These are phyloP conservation scores for Petrophora chlorosata DNA, from an alignment of 2,888 invertebrate genomes.

Conservation along the genomic window DNA sequence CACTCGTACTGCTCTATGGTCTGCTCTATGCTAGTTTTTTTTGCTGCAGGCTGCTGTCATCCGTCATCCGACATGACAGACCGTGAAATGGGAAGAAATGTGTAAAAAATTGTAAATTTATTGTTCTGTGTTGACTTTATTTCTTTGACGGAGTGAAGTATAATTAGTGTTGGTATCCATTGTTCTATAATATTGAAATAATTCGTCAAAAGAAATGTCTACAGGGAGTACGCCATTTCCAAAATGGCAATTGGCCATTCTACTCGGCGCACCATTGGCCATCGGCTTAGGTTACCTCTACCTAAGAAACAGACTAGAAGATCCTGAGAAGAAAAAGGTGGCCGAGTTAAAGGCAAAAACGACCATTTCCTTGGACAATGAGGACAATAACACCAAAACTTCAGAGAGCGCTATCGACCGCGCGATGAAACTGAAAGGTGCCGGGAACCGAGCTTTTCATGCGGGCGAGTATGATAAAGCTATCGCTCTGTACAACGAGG, in stretches of 20 bases:
- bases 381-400: slow-evolving; percentile 72
- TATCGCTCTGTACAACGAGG: slow-evolving; percentile 94
- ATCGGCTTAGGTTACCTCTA: slow-evolving; percentile 92
- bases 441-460: slow-evolving; percentile 94
- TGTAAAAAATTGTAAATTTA: slow-evolving; percentile 59
- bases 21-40: no score
- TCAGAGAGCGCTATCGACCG: slow-evolving; percentile 86
- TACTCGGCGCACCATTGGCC: slow-evolving; percentile 92
- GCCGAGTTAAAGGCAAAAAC: slow-evolving; percentile 80
- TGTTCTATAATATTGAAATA: slow-evolving; percentile 46
- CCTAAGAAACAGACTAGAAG: slow-evolving; percentile 84
- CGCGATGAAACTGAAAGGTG: slow-evolving; percentile 91
- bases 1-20: no score
- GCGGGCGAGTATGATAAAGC: slow-evolving; percentile 96
- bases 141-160: slow-evolving; percentile 52
- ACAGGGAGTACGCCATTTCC: slow-evolving; percentile 85
- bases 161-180: slow-evolving; percentile 66
- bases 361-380: slow-evolving; percentile 85
- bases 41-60: no score
- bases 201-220: slow-evolving; percentile 62
- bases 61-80: slow-evolving; percentile 39
- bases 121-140: slow-evolving; percentile 54
- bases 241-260: slow-evolving; percentile 94
- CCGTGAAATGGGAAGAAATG: slow-evolving; percentile 61
- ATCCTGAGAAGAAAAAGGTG: slow-evolving; percentile 80